Conservation (phyloP, 1,140 invertebrate species). For the Cephus cinctus region DNA sequence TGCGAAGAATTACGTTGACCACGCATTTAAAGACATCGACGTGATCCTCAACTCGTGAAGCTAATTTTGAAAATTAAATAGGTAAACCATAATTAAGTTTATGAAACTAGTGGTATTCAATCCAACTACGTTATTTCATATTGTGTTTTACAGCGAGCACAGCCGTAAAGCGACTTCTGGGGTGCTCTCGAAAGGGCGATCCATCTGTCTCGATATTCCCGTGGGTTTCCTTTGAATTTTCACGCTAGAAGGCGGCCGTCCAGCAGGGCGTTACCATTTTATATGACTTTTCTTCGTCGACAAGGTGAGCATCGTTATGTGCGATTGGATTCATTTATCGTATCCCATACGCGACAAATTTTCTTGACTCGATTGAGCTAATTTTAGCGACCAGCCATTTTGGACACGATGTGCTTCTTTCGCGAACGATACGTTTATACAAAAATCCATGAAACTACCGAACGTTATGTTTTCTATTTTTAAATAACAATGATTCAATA, state of each 20-base stretch:
- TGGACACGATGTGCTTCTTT: constrained; percentile 36
- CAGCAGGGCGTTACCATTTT: constrained; percentile 79
- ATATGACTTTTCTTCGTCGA: constrained; percentile 80
- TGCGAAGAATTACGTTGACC: neutral
- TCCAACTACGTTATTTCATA: neutral
- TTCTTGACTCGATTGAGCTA: constrained; percentile 20
- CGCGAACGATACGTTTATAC: too few relatives aligned
- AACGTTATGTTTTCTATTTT: too few relatives aligned
- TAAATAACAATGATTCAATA: too few relatives aligned
- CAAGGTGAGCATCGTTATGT: constrained; percentile 59
- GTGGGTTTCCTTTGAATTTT: constrained; percentile 45
- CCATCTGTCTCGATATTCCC: constrained; percentile 44
- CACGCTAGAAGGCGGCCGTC: constrained; percentile 62
- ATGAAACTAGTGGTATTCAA: too few relatives aligned
- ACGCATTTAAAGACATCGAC: neutral
- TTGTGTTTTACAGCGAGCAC: neutral
- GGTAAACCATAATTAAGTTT: neutral
- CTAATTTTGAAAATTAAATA: too few relatives aligned
- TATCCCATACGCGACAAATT: constrained; percentile 6
- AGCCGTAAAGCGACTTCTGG: neutral
- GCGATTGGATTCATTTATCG: neutral
- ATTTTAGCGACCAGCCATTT: constrained; percentile 51
- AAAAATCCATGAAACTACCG: too few relatives aligned
- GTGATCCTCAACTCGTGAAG: too few relatives aligned
- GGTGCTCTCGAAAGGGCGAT: constrained; percentile 39